Evolutionary conservation across 2,113 vertebrate genomes (phyloP).

Genomic region (Dasyurus viverrinus): DNA sequence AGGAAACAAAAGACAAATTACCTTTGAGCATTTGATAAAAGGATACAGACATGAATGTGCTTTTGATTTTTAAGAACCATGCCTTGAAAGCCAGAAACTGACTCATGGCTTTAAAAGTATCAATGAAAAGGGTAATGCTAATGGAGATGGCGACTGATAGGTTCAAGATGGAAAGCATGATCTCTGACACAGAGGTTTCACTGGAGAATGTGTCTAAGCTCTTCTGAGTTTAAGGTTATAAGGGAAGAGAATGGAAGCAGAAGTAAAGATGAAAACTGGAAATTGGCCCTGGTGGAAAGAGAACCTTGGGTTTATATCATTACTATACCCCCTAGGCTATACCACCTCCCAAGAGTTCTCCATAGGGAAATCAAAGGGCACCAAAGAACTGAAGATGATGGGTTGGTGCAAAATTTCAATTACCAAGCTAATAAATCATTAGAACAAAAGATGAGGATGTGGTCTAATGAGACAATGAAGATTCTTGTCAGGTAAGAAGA

Average conservation of each 20-base stretch:
- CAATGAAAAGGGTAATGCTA: background rate
- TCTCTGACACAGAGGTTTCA: background rate
- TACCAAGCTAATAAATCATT: background rate
- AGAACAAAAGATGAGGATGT: background rate
- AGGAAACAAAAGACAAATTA: background rate
- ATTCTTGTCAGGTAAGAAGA: background rate
- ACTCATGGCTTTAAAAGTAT: background rate
- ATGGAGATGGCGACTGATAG: background rate
- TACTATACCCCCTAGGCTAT: background rate
- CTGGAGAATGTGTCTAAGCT: background rate
- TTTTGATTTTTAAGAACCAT: background rate
- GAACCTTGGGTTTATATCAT: background rate
- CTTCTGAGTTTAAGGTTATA: background rate
- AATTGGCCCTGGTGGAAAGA: background rate
- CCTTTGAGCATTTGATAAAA: background rate
- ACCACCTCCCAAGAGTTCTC: background rate
- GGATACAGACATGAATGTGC: background rate
- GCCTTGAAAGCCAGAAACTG: background rate
- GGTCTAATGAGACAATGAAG: background rate
- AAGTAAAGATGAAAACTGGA: background rate
- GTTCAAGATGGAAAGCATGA: background rate
- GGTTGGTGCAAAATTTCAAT: background rate
- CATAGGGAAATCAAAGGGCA: background rate
- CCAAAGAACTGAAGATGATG: background rate
- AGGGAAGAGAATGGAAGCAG: background rate